Base-by-base conservation (phyloP, 2,797 vertebrate species). In the Propithecus perrieri region DNA sequence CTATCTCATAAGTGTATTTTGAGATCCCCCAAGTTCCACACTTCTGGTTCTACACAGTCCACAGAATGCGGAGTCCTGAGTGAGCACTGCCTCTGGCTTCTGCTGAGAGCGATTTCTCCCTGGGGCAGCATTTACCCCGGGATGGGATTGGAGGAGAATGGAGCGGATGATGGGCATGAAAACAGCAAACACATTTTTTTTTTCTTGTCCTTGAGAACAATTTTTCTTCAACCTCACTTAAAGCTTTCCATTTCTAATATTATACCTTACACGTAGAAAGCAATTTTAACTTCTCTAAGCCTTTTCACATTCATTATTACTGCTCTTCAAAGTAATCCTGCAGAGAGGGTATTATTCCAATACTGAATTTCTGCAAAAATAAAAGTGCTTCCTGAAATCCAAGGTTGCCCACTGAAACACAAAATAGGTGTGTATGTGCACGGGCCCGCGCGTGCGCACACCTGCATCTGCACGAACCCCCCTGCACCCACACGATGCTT, bases 231-330 rank as follows among this genome's bases (percentile, higher is more conserved):
- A 14, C 79, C 71, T 96, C 89, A 76, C 91, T 96, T 76, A 89
- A 85, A 84, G 86, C 71, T 89, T 97, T 84, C 96, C 72, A 74
- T 96, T 94, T 95, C 93, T 89, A 95, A 97, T 89, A 96, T 94
- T 87, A 91, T 83, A 74, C 93, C 89, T 95, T 96, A 65, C 69
- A 3, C 57, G 86, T 46, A 96, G 94, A 97, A 96, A 95, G 94
- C 96, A 94, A 95, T 97, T 97, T 96, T 86, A 97, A 96, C 96
- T 97, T 96, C 86, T 87, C 43, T 55, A 87, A 96, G 89, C 48
- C 85, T 96, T 96, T 95, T 94, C 96, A 93, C 41, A 20, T 93
- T 86, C 92, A 91, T 96, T 87, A 89, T 90, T 94, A 96, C 63
- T 6, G 6, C 43, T 96, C 91, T 95, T 95, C 94, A 98, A 91